Percentiles rank a stretch among this genome's conserved stretches.
These are phyloP conservation scores for Drosophila robusta DNA, from an alignment of 2,888 invertebrate genomes.

Conservation along the genomic window DNA sequence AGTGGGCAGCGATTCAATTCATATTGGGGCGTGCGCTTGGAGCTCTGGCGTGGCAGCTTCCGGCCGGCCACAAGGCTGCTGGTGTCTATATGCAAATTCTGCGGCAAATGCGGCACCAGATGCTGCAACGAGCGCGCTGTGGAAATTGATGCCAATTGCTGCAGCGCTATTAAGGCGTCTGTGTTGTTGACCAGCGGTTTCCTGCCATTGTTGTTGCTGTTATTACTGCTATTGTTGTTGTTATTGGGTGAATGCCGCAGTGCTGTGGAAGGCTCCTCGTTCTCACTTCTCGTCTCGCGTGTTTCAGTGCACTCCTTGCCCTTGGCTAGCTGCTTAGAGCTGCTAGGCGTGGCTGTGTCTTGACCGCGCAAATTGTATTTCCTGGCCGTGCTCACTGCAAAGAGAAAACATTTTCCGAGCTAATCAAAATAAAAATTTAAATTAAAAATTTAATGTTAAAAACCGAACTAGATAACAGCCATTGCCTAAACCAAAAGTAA, in stretches of 20 bases:
- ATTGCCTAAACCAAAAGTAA: conserved; percentile 29
- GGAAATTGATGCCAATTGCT: conserved; percentile 83
- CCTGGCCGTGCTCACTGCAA: conserved; percentile 50
- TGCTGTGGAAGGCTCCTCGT: conserved; percentile 54
- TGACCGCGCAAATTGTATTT: conserved; percentile 63
- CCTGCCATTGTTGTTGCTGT: conserved; percentile 27
- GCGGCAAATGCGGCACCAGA: conserved; percentile 75
- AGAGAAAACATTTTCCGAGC: conserved; percentile 39
- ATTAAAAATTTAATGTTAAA: conserved; percentile 31
- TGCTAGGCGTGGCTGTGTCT: conserved; percentile 40
- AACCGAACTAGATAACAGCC: conserved; percentile 10
- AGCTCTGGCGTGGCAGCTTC: conserved; percentile 74
- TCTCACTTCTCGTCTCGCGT: conserved; percentile 45
- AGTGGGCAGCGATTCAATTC: conserved; percentile 84
- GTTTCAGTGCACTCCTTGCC: conserved; percentile 15
- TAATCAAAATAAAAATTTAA: conserved; percentile 70
- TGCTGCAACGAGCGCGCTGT: conserved; percentile 77
- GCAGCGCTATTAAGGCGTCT: conserved; percentile 82
- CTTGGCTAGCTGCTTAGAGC: conserved; percentile 38
- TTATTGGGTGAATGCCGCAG: conserved; percentile 18
- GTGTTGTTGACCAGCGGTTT: conserved; percentile 57
- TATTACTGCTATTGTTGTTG: conserved; percentile 5
- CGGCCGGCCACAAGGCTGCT: conserved; percentile 67
- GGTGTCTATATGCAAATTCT: conserved; percentile 73
- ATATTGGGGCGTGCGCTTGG: conserved; percentile 74